Percentiles rank a stretch among this genome's conserved stretches.
Conservation (phyloP, 2,888 invertebrate genomes). For the Ischnura elegans region DNA sequence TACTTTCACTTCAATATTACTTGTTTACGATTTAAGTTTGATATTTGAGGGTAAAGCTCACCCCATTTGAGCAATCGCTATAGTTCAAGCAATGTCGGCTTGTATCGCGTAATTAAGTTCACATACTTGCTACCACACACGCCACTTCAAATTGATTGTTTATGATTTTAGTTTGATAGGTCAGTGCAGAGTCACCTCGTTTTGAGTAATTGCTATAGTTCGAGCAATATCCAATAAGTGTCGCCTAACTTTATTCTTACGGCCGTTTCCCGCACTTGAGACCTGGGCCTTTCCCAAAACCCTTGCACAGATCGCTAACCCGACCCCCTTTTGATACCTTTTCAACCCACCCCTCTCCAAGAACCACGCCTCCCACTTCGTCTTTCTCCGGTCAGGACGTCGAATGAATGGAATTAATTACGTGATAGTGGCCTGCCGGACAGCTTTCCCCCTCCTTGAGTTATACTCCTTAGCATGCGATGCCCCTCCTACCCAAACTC, state of each 20-base stretch:
- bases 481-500: background rate
- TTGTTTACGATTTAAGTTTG: too few species aligned
- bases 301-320: background rate
- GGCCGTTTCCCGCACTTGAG: background rate
- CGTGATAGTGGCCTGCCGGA: constrained; percentile 18
- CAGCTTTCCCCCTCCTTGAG: constrained; percentile 7
- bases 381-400: background rate
- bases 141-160: too few species aligned
- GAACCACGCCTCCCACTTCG: background rate
- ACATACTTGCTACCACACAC: too few species aligned
- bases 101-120: too few species aligned
- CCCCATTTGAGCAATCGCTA: too few species aligned
- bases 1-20: too few species aligned
- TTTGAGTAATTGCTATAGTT: too few species aligned
- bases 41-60: too few species aligned
- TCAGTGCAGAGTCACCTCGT: too few species aligned
- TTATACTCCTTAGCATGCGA: background rate
- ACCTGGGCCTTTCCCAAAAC: background rate
- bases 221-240: background rate
- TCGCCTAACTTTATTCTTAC: background rate
- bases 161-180: too few species aligned
- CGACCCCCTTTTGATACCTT: background rate
- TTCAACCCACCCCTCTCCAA: background rate
- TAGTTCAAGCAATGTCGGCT: too few species aligned
- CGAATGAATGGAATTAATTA: constrained; percentile 38